These are phyloP conservation scores for Labeo rohita DNA, from an alignment of 2,113 vertebrate species.

Conservation along the genomic window DNA sequence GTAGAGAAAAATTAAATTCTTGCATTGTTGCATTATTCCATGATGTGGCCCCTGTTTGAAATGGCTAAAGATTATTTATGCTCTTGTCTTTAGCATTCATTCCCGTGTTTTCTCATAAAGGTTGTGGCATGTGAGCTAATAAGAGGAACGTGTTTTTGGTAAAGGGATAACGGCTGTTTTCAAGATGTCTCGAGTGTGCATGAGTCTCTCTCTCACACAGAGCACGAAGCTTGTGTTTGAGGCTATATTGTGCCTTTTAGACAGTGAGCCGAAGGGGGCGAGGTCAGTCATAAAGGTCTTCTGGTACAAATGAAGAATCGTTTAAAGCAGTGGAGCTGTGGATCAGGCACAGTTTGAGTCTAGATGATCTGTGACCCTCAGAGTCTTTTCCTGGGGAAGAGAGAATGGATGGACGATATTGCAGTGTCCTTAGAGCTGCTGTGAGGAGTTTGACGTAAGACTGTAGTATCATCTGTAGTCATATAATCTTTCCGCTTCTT, in stretches of 20 bases:
- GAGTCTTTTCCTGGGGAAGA: not conserved
- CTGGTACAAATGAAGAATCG: slow-evolving; percentile 42
- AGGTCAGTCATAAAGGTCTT: slow-evolving; percentile 48
- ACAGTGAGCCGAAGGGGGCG: not conserved
- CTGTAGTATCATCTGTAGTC: not conserved
- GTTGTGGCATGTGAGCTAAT: not conserved
- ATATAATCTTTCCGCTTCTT: not conserved
- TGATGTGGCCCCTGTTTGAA: not conserved
- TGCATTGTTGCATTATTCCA: not conserved
- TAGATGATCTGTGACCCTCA: slow-evolving; percentile 3
- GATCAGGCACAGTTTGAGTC: slow-evolving; percentile 42
- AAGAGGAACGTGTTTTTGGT: not conserved
- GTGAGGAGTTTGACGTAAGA: slow-evolving; percentile 13
- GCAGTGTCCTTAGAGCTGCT: not conserved
- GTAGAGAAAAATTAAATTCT: not conserved
- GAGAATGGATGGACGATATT: not conserved
- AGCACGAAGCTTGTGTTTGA: not conserved
- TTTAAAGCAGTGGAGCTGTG: slow-evolving; percentile 40
- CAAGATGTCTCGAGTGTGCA: not conserved
- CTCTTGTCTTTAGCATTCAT: not conserved
- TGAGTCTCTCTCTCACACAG: not conserved
- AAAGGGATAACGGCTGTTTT: not conserved
- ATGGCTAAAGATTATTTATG: not conserved
- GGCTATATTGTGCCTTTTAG: not conserved
- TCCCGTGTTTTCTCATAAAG: not conserved